Conservation (phyloP, 2,888 invertebrate species). For the Octonoba sinensis region DNA sequence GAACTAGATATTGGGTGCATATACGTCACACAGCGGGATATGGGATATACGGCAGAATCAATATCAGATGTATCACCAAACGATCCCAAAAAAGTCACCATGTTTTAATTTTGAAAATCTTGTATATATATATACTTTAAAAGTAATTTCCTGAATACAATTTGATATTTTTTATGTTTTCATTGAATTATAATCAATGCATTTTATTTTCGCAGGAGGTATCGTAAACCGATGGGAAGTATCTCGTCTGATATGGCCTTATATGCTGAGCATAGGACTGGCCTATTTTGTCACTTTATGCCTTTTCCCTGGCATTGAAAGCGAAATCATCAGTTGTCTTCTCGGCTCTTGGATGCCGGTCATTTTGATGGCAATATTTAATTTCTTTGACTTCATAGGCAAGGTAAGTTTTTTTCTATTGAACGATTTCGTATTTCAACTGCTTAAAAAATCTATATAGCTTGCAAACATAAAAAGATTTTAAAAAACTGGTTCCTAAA, state of each 20-base stretch:
- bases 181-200: not conserved
- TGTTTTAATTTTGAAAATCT: too few relatives aligned
- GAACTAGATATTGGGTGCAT: too few relatives aligned
- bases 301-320: slow-evolving; percentile 90
- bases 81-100: too few relatives aligned
- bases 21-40: too few relatives aligned
- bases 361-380: slow-evolving; percentile 89
- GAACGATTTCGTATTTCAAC: not conserved
- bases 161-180: too few relatives aligned
- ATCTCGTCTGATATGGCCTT: slow-evolving; percentile 86
- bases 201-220: slow-evolving; percentile 75
- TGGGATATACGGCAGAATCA: too few relatives aligned
- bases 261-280: slow-evolving; percentile 89
- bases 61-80: too few relatives aligned
- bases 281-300: slow-evolving; percentile 92
- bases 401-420: slow-evolving; percentile 75
- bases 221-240: slow-evolving; percentile 83
- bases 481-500: too few relatives aligned
- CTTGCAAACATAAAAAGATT: too few relatives aligned
- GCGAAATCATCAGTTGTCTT: slow-evolving; percentile 86
- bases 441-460: too few relatives aligned
- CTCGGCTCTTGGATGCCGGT: slow-evolving; percentile 93
- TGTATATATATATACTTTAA: too few relatives aligned
- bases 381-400: slow-evolving; percentile 87
- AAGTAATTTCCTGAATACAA: too few relatives aligned